Evolutionary conservation across 2,888 invertebrate species (phyloP), one percentile per base, ranked within the genome.

Genomic region (Acrobasis repandana): DNA sequence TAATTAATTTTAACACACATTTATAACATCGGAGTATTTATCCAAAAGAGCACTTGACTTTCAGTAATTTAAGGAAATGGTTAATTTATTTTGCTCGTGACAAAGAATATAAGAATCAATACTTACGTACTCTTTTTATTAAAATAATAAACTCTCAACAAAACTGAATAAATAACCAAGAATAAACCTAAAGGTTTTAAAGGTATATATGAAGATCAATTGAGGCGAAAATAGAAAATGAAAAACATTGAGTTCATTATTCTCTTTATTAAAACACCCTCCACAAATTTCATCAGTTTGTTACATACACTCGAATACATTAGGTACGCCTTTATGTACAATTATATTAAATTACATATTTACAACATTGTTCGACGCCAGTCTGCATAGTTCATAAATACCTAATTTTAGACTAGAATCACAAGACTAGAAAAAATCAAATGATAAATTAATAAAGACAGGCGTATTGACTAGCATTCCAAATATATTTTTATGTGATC

Each of bases 231-330:
- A 5, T 4, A 50, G 50, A 38, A 65, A 70, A 56, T 64, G 60
- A 75, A 78, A 79, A 67, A 69, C 63, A 59, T 67, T 68, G 34
- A 73, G 74, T 82, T 85, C 80, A 79, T 82, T 84, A 79, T 77
- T 87, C 83, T 83, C 83, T 91, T 90, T 92, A 91, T 86, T 91
- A 90, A 91, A 92, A 91, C 90, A 89, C 88, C 89, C 88, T 86
- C 85, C 85, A 86, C 83, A 82, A 82, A 79, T 74, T 82, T 15
- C 84, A 71, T 80, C 83, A 78, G 78, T 80, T 70, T 77, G 75
- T 83, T 85, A 87, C 85, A 84, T 85, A 86, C 86, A 89, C 83
- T 85, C 85, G 76, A 78, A 78, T 87, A 86, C 81, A 77, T 75
- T 77, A 43, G 43, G 43, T 43, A 81, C 82, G 74, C 78, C 75